Conservation (phyloP, 2,797 vertebrate genomes). For the Galago senegalensis region DNA sequence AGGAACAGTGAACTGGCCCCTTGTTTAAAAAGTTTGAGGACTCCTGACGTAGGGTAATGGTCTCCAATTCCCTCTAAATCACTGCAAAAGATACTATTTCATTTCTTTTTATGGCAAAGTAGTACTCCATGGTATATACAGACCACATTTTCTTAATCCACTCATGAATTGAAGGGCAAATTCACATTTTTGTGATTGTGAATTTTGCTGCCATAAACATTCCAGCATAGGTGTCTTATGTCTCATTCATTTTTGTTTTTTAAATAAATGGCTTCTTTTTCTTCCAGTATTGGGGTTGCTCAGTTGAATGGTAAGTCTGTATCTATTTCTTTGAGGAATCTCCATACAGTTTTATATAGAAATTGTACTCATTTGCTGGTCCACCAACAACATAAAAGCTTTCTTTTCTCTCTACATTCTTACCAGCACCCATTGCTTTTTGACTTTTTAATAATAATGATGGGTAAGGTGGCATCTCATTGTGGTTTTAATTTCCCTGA, state of each 20-base stretch:
- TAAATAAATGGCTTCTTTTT: background rate
- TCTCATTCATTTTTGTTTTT: background rate
- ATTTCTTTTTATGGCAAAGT: background rate
- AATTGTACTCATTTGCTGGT: background rate
- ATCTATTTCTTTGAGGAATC: background rate
- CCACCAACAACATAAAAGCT: background rate
- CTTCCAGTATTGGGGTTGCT: background rate
- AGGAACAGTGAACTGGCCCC: too few relatives aligned
- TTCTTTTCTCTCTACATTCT: background rate
- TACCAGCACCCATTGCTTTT: background rate
- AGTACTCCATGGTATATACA: background rate
- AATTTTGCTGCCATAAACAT: background rate
- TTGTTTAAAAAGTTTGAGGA: too few relatives aligned
- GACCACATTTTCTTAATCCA: background rate
- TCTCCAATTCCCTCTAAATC: background rate
- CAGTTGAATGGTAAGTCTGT: background rate
- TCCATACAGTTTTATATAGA: background rate
- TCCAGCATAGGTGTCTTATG: background rate
- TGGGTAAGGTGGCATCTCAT: background rate
- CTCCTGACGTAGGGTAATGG: background rate
- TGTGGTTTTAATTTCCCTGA: background rate
- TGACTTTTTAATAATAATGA: background rate
- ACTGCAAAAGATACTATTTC: background rate
- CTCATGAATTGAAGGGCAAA: background rate
- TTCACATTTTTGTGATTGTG: background rate